Conservation (phyloP, 2,797 vertebrate species). For the Intellagama lesueurii region DNA sequence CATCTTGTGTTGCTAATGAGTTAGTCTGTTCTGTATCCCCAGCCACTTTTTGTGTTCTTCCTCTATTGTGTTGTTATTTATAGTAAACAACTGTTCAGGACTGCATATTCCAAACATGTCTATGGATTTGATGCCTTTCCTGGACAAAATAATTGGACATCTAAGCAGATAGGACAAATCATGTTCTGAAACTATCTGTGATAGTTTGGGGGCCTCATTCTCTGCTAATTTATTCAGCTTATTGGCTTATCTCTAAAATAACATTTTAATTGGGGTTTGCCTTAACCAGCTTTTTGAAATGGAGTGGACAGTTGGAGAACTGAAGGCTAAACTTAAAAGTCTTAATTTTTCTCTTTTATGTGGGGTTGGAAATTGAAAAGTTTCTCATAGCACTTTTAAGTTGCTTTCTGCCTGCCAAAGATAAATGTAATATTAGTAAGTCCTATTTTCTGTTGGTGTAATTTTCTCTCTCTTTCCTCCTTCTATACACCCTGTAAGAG, state of each 20-base stretch:
- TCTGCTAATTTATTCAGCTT: not conserved
- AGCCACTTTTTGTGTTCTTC: not conserved
- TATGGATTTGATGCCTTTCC: not conserved
- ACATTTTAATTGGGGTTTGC: not conserved
- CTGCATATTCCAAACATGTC: not conserved
- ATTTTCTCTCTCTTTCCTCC: not conserved
- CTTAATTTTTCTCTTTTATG: not conserved
- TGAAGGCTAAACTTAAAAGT: not conserved
- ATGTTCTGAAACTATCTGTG: not conserved
- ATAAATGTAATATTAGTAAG: not conserved
- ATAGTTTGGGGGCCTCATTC: not conserved
- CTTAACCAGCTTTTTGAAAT: not conserved
- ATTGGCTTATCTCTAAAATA: not conserved
- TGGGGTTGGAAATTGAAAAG: not conserved
- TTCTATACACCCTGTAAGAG: not conserved
- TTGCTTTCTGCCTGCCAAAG: too few relatives aligned
- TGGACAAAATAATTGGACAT: not conserved
- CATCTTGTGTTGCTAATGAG: not conserved
- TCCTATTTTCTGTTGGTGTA: not conserved
- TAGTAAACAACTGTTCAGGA: not conserved
- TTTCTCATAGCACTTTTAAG: not conserved
- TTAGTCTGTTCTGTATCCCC: slow-evolving; percentile 25
- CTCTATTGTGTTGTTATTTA: not conserved
- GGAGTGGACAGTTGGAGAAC: not conserved
- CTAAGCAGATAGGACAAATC: not conserved